Evolutionary conservation across 2,888 invertebrate species (phyloP), one percentile per base, ranked within the genome.

Genomic region (Phengaris alcon): DNA sequence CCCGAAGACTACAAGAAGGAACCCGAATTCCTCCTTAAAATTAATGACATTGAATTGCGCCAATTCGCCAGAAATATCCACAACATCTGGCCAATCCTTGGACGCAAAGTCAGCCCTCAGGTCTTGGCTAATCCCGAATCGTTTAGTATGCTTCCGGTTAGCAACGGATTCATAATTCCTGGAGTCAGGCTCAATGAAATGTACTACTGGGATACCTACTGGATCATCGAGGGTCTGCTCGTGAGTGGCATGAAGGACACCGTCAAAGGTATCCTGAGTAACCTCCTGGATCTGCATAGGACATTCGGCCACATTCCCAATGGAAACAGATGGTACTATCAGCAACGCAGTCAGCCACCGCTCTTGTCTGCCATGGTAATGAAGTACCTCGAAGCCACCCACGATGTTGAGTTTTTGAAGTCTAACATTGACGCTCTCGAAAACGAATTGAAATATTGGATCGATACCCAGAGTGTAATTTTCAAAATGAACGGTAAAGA

Each of bases 191-290:
- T 97, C 90, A 89, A 92, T 82, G 96, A 96, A 83, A 92, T 96
- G 75, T 97, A 97, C 86, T 97, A 97, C 84, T 97, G 98, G 97
- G 98, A 98, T 83, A 95, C 97, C 0, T 98, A 96, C 86, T 98
- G 97, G 97, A 96, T 97, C 74, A 93, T 97, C 68, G 95, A 96
- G 84, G 97, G 97, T 0, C 90, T 98, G 3, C 89, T 98, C 0
- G 90, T 96, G 7, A 96, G 96, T 77, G 96, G 95, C 78, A 97
- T 98, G 97, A 85, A 93, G 9, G 88, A 93, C 6, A 97, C 97
- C 0, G 96, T 94, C 0, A 92, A 90, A 85, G 97, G 97, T 3
- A 96, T 97, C 94, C 93, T 98, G 35, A 94, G 95, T 79, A 98
- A 98, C 86, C 95, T 97, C 79, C 91, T 97, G 2, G 92, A 94